Evolutionary conservation across 2,888 invertebrate species (phyloP).

Genomic region (Hipparchia sbordonii): DNA sequence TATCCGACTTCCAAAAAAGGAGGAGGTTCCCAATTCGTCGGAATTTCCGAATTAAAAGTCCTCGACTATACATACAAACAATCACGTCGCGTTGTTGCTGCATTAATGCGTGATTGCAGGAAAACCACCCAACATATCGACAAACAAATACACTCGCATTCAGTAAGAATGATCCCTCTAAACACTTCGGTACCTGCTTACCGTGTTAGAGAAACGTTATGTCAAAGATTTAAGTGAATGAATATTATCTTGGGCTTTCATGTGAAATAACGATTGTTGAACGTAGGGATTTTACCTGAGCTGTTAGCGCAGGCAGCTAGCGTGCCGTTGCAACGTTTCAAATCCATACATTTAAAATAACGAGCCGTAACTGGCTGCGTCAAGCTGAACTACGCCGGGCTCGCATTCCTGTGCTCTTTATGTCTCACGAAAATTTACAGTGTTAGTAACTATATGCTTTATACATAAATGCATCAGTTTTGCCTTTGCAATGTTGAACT

Average conservation of each 20-base stretch:
- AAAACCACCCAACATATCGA: too few relatives aligned
- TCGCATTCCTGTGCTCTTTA: constrained; percentile 26
- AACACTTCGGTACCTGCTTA: too few relatives aligned
- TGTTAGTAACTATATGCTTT: neutral
- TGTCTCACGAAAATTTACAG: constrained; percentile 9
- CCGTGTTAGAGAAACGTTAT: too few relatives aligned
- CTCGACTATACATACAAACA: too few relatives aligned
- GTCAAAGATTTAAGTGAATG: too few relatives aligned
- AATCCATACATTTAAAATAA: constrained; percentile 6
- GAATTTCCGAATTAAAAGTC: too few relatives aligned
- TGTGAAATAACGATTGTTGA: neutral
- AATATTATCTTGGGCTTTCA: neutral
- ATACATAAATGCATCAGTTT: neutral
- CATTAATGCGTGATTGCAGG: too few relatives aligned
- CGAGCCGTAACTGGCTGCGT: constrained; percentile 20
- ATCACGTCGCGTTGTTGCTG: too few relatives aligned
- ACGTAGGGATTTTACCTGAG: neutral
- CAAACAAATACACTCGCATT: too few relatives aligned
- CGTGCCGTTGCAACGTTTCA: neutral
- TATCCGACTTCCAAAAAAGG: too few relatives aligned
- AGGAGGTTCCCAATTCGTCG: too few relatives aligned
- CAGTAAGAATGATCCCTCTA: too few relatives aligned
- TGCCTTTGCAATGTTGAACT: neutral
- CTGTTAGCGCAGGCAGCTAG: neutral
- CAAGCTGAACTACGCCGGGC: constrained; percentile 10